Conservation (phyloP, 2,888 invertebrate species). For the Drosophila testacea region DNA sequence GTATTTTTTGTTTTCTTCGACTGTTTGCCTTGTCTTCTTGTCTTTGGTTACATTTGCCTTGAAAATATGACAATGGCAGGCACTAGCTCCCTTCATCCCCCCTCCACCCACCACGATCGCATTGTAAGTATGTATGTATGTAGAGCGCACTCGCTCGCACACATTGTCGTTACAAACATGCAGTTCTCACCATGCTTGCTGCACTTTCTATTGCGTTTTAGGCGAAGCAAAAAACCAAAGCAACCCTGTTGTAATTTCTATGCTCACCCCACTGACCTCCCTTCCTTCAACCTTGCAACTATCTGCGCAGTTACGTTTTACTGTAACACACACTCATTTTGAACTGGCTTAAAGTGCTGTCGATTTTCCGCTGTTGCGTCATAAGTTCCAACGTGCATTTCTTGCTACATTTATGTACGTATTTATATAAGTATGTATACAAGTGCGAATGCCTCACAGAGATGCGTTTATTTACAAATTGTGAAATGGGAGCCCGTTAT, state of each 20-base stretch:
- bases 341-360: constrained; percentile 21
- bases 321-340: constrained; percentile 40
- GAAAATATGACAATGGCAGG: constrained; percentile 62
- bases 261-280: constrained; percentile 37
- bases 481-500: constrained; percentile 56
- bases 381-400: constrained; percentile 43
- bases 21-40: constrained; percentile 12
- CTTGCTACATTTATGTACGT: background rate
- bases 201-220: constrained; percentile 79
- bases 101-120: constrained; percentile 21
- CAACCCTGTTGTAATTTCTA: constrained; percentile 60
- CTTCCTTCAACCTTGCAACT: constrained; percentile 30
- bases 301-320: constrained; percentile 74
- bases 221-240: constrained; percentile 46
- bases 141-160: constrained; percentile 60
- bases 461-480: constrained; percentile 52
- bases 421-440: constrained; percentile 3
- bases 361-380: constrained; percentile 70
- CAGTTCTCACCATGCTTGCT: constrained; percentile 57
- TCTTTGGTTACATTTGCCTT: constrained; percentile 63
- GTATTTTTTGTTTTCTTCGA: constrained; percentile 38
- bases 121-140: constrained; percentile 46
- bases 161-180: constrained; percentile 44
- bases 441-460: constrained; percentile 26
- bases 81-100: constrained; percentile 35